These are phyloP conservation scores for Hylia prasina DNA, from an alignment of 2,113 vertebrate species.

Conservation along the genomic window DNA sequence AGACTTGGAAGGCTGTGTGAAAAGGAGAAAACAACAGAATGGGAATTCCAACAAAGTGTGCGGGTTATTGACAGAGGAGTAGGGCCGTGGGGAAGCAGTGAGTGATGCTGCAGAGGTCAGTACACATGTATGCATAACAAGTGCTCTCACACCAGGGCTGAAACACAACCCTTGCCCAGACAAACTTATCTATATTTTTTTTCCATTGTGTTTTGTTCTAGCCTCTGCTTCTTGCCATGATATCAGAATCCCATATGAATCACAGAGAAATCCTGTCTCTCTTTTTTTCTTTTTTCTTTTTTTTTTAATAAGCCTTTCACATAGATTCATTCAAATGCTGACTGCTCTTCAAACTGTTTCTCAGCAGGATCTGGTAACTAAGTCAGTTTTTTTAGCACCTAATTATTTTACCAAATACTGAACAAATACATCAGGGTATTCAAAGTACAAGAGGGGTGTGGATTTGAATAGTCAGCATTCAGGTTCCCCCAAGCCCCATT, in stretches of 20 bases:
- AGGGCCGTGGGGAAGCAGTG: neutral
- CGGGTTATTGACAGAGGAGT: neutral
- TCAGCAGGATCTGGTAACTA: neutral
- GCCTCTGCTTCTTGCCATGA: neutral
- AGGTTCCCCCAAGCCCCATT: neutral
- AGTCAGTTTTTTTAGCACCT: constrained; percentile 19
- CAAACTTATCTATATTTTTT: neutral
- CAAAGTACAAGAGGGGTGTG: neutral
- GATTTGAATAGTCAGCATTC: constrained; percentile 41
- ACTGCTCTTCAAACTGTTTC: neutral
- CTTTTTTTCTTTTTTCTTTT: neutral
- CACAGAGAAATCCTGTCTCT: neutral
- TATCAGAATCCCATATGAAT: neutral
- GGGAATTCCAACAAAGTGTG: neutral
- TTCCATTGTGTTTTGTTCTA: neutral
- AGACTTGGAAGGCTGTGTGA: neutral
- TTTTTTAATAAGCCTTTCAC: neutral
- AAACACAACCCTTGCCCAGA: neutral
- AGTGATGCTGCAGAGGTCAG: neutral
- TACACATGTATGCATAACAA: neutral
- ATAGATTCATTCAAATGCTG: neutral
- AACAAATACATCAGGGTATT: neutral
- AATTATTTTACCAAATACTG: constrained; percentile 6
- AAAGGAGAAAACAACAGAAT: neutral
- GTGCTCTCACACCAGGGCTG: neutral